These are phyloP conservation scores for Muscicapa adusta DNA, from an alignment of 2,113 vertebrate genomes.

Conservation along the genomic window DNA sequence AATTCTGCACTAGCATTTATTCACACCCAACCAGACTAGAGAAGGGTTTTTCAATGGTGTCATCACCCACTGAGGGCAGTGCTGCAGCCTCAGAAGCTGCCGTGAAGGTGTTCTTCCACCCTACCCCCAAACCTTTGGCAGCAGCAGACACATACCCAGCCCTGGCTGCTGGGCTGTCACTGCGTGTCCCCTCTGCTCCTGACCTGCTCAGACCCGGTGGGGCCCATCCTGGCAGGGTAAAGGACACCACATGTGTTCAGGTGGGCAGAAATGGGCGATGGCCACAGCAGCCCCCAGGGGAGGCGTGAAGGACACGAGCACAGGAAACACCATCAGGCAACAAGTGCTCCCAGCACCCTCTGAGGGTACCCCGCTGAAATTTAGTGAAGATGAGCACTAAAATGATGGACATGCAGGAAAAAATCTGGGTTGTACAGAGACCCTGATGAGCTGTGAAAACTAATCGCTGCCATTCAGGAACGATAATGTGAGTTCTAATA, in stretches of 20 bases:
- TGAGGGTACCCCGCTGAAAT: background rate
- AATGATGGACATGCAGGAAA: background rate
- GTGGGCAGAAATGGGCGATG: background rate
- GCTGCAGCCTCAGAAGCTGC: background rate
- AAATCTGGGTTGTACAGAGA: background rate
- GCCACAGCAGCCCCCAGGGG: background rate
- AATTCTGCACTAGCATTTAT: background rate
- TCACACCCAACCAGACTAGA: background rate
- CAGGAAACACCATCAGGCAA: background rate
- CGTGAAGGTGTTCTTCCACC: background rate
- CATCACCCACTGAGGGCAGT: background rate
- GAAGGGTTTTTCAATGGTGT: background rate
- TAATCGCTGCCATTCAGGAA: background rate
- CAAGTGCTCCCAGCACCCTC: background rate
- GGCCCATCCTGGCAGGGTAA: background rate
- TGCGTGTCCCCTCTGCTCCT: background rate
- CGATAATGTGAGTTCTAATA: background rate
- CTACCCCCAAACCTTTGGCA: accelerated
- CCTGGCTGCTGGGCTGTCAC: background rate
- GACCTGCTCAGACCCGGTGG: accelerated
- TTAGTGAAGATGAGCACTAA: background rate
- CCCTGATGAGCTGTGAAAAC: background rate
- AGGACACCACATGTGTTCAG: accelerated
- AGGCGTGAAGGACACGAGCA: background rate
- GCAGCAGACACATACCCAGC: background rate